Evolutionary conservation across 2,113 vertebrate genomes (phyloP).

Genomic region (Tilapia sparmanii): DNA sequence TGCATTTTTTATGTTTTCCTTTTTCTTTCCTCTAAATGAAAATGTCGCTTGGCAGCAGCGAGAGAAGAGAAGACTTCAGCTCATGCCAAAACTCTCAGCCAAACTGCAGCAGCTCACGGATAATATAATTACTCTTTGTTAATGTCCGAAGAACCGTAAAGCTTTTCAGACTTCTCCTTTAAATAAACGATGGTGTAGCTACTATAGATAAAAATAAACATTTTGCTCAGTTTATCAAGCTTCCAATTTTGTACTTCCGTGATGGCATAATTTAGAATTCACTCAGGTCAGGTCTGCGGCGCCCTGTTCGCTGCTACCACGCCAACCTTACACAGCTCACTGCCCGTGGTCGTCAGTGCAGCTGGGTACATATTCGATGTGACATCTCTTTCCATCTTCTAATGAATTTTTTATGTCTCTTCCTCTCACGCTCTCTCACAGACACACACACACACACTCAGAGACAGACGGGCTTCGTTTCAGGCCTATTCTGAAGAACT

Average conservation of each 20-base stretch:
- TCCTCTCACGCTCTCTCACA: conserved; percentile 5
- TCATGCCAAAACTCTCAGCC: not conserved
- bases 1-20: not conserved
- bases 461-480: conserved; percentile 4
- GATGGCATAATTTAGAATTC: not conserved
- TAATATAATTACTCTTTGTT: not conserved
- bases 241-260: not conserved
- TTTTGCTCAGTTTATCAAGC: not conserved
- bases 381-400: conserved; percentile 72
- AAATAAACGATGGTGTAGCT: not conserved
- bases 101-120: not conserved
- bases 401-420: conserved; percentile 74
- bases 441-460: not conserved
- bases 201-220: not conserved
- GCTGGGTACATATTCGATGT: conserved; percentile 67
- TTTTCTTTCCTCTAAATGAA: not conserved
- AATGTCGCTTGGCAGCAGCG: not conserved
- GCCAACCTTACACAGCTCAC: conserved; percentile 39
- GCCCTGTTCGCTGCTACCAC: conserved; percentile 13
- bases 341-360: conserved; percentile 54
- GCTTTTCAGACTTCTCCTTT: not conserved
- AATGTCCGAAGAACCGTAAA: not conserved
- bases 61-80: not conserved
- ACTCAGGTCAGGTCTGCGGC: not conserved
- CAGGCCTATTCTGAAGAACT: conserved; percentile 8